A percentile compares a stretch with the other conserved stretches of the same genome.
Conservation (phyloP, 2,113 vertebrate species). For the Psophia crepitans region DNA sequence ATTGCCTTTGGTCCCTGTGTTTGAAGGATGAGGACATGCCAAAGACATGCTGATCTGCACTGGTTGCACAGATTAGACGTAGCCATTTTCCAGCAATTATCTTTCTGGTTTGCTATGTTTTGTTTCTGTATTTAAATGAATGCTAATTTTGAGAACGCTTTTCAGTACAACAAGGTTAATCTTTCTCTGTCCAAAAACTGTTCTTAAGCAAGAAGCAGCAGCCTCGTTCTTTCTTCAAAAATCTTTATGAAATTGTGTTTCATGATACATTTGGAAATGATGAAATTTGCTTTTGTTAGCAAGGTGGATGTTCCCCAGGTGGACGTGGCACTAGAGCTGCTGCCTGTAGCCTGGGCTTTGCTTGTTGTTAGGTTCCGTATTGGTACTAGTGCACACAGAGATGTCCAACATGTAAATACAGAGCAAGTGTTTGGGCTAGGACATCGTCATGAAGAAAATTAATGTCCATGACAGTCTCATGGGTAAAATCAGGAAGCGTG, state of each 20-base stretch:
- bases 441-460: not conserved
- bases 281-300: not conserved
- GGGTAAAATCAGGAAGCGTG: not conserved
- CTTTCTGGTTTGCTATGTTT: not conserved
- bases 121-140: not conserved
- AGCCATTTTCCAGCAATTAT: not conserved
- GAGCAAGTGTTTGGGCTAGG: not conserved
- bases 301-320: not conserved
- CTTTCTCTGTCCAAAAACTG: not conserved
- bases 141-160: not conserved
- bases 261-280: not conserved
- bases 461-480: fast-evolving
- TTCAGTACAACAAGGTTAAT: not conserved
- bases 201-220: not conserved
- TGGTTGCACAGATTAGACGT: not conserved
- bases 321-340: fast-evolving
- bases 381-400: fast-evolving
- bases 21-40: not conserved
- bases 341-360: not conserved
- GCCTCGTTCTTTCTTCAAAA: not conserved
- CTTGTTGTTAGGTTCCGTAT: fast-evolving
- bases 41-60: not conserved
- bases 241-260: not conserved
- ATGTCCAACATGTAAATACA: not conserved
- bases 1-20: not conserved